Evolutionary conservation across 2,797 vertebrate genomes (phyloP).

Genomic region (Oreortyx pictus): DNA sequence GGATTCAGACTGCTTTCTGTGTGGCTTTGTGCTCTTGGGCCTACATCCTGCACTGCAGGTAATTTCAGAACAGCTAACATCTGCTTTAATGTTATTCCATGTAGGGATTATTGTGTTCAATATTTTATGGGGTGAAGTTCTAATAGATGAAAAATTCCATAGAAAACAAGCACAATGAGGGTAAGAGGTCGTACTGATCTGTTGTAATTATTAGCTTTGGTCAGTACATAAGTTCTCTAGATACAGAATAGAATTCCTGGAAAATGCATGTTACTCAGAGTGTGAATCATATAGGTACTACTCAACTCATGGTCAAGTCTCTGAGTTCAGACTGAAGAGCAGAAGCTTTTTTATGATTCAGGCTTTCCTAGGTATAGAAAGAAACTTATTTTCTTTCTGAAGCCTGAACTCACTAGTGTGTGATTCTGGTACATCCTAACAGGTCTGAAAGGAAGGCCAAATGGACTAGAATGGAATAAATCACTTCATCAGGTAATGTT

Average conservation of each 20-base stretch:
- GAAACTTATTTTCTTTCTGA: not conserved
- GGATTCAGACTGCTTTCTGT: not conserved
- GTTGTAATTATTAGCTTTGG: not conserved
- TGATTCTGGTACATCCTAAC: constrained; percentile 83
- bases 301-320: not conserved
- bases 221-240: not conserved
- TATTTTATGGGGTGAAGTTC: not conserved
- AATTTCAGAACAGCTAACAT: not conserved
- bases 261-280: not conserved
- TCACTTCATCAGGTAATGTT: constrained; percentile 77
- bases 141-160: not conserved
- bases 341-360: not conserved
- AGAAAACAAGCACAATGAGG: not conserved
- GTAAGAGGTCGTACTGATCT: not conserved
- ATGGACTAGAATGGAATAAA: constrained; percentile 62
- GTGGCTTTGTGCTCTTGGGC: not conserved
- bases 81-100: not conserved
- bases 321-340: not conserved
- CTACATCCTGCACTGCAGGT: not conserved
- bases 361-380: not conserved
- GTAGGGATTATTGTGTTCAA: not conserved
- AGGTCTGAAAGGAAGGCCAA: constrained; percentile 70
- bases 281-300: not conserved
- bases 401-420: constrained; percentile 83
- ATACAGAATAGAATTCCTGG: not conserved